Percentiles rank a stretch among this genome's conserved stretches.
These are phyloP conservation scores for Aleiodes sp. DNA, from an alignment of 1,140 invertebrate genomes.

Conservation along the genomic window DNA sequence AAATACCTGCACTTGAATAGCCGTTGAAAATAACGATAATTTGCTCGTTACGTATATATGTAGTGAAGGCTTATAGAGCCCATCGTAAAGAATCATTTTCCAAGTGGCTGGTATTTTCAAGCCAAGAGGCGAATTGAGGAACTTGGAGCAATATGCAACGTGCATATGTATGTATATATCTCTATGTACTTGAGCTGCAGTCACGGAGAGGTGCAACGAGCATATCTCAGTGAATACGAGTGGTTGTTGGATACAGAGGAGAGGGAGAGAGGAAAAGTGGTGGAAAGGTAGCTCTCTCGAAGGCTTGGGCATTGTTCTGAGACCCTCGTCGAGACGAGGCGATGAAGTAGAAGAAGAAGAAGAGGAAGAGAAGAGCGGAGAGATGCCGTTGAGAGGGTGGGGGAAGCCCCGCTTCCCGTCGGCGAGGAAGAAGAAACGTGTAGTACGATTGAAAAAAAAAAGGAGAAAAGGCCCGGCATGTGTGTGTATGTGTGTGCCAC, in stretches of 20 bases:
- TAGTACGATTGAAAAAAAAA: background rate
- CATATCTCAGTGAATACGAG: slow-evolving; percentile 10
- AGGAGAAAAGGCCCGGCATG: too few relatives aligned
- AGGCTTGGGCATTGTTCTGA: background rate
- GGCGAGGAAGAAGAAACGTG: background rate
- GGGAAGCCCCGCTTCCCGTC: background rate
- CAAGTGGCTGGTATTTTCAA: slow-evolving; percentile 4
- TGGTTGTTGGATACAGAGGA: background rate
- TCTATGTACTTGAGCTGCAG: slow-evolving; percentile 7
- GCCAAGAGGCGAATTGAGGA: slow-evolving; percentile 17
- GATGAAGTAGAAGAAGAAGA: background rate
- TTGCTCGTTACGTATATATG: slow-evolving; percentile 4
- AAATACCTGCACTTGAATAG: slow-evolving; percentile 4
- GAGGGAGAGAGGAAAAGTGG: background rate
- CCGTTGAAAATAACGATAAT: slow-evolving; percentile 8
- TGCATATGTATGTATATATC: slow-evolving; percentile 1
- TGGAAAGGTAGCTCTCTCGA: background rate
- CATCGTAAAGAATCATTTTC: slow-evolving; percentile 18
- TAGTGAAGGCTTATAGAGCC: slow-evolving; percentile 1
- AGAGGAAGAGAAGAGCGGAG: background rate
- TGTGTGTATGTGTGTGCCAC: background rate
- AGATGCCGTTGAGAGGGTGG: background rate
- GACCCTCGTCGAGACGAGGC: background rate
- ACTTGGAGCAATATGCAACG: slow-evolving; percentile 7
- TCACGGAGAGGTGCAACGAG: slow-evolving; percentile 15